phyloP scores from a whole-genome alignment of 37 sponge, comb jelly and placozoan genomes.

The Hexactinellida sp. region DNA sequence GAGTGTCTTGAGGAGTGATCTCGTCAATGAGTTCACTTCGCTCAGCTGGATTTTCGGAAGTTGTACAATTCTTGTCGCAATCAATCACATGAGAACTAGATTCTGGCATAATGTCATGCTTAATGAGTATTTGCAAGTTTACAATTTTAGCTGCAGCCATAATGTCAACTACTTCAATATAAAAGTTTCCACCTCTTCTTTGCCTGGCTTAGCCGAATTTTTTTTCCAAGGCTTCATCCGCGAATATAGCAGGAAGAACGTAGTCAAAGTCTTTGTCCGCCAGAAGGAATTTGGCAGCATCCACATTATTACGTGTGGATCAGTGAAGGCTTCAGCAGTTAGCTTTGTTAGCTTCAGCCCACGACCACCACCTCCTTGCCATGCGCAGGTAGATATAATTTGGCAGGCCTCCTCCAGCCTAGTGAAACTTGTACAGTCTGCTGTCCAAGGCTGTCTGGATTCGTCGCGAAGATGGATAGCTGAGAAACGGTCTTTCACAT shows the following conservation, averaged over 20 bases:
- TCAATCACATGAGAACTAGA: background rate
- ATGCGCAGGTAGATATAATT: slow-evolving; percentile 15
- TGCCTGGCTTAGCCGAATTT: slow-evolving; percentile 8
- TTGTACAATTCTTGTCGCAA: background rate
- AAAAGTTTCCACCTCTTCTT: slow-evolving; percentile 11
- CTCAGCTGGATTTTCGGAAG: background rate
- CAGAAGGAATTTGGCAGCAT: slow-evolving; percentile 17
- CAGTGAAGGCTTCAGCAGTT: slow-evolving; percentile 17
- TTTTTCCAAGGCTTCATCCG: slow-evolving; percentile 8
- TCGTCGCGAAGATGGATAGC: slow-evolving; percentile 18
- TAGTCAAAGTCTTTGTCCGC: slow-evolving; percentile 15
- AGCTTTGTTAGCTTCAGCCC: slow-evolving; percentile 4
- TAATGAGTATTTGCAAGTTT: background rate
- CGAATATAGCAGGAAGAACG: slow-evolving; percentile 17
- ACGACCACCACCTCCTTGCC: slow-evolving; percentile 19
- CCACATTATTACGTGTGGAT: slow-evolving; percentile 8
- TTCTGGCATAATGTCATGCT: background rate
- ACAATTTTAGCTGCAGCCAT: background rate
- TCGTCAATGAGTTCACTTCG: background rate
- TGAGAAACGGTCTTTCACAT: slow-evolving; percentile 19
- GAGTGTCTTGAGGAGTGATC: background rate
- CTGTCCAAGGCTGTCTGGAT: slow-evolving; percentile 18
- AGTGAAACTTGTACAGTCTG: slow-evolving; percentile 17
- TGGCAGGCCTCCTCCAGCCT: slow-evolving; percentile 18
- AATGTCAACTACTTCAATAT: background rate